phyloP scores from a whole-genome alignment of 2,797 vertebrate species.

The Phataginus tetradactyla region DNA sequence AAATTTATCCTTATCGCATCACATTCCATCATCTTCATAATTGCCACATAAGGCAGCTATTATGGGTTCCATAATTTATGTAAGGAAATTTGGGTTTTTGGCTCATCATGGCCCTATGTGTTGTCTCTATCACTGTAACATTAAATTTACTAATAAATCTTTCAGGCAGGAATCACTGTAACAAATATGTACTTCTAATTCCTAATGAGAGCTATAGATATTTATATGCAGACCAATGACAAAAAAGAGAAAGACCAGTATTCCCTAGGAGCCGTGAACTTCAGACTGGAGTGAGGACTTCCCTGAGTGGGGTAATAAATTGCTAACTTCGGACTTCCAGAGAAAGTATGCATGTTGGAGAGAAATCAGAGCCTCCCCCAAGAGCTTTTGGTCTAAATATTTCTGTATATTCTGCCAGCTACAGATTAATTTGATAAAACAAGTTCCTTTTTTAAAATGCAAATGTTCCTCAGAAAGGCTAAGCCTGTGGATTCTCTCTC shows the following conservation, averaged over 20 bases:
- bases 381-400: not conserved
- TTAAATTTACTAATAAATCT: constrained; percentile 42
- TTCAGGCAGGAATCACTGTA: not conserved
- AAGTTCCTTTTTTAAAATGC: constrained; percentile 40
- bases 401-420: not conserved
- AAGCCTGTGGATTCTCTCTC: not conserved
- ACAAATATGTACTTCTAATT: constrained; percentile 57
- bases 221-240: not conserved
- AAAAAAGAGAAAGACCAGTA: constrained; percentile 52
- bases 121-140: not conserved
- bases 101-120: not conserved
- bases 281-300: not conserved
- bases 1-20: constrained; percentile 40
- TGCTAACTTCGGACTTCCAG: not conserved
- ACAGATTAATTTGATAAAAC: constrained; percentile 26
- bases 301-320: not conserved
- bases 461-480: not conserved
- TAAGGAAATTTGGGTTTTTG: constrained; percentile 30
- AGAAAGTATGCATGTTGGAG: not conserved
- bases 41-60: not conserved
- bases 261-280: not conserved
- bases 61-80: constrained; percentile 52
- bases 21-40: not conserved
- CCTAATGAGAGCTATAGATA: not conserved
- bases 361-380: not conserved